Evolutionary conservation across 2,888 invertebrate species (phyloP).

Genomic region (Holacanthella duospinosa): DNA sequence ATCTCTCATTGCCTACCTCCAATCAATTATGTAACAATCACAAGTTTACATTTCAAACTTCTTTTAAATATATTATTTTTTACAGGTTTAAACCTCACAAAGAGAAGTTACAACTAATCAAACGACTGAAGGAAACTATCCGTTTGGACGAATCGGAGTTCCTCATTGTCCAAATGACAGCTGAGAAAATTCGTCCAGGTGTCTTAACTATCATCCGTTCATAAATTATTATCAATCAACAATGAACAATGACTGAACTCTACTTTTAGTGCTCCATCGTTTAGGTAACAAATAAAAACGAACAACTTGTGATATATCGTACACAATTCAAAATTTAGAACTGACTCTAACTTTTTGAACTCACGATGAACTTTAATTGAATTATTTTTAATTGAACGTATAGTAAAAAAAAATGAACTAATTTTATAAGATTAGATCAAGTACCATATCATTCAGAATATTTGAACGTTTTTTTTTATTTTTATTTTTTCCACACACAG

Average conservation of each 20-base stretch:
- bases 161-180: slow-evolving; percentile 33
- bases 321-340: background rate
- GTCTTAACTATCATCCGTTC: slow-evolving; percentile 22
- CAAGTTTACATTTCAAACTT: background rate
- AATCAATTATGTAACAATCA: slow-evolving; percentile 28
- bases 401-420: too few species aligned
- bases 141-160: slow-evolving; percentile 31
- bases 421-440: too few species aligned
- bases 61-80: background rate
- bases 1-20: slow-evolving; percentile 29
- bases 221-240: too few species aligned
- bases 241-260: too few species aligned
- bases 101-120: slow-evolving; percentile 23
- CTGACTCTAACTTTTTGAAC: too few species aligned
- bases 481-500: too few species aligned
- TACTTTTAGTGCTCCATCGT: too few species aligned
- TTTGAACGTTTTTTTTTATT: too few species aligned
- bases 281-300: too few species aligned
- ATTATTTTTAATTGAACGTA: too few species aligned
- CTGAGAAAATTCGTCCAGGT: slow-evolving; percentile 37
- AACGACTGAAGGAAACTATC: slow-evolving; percentile 24
- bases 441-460: too few species aligned
- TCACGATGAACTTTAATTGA: too few species aligned
- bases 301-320: background rate
- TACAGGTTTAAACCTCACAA: slow-evolving; percentile 23